Evolutionary conservation across 2,113 vertebrate genomes (phyloP), one percentile per base, ranked within the genome.

Genomic region (Oceanodroma tethys): DNA sequence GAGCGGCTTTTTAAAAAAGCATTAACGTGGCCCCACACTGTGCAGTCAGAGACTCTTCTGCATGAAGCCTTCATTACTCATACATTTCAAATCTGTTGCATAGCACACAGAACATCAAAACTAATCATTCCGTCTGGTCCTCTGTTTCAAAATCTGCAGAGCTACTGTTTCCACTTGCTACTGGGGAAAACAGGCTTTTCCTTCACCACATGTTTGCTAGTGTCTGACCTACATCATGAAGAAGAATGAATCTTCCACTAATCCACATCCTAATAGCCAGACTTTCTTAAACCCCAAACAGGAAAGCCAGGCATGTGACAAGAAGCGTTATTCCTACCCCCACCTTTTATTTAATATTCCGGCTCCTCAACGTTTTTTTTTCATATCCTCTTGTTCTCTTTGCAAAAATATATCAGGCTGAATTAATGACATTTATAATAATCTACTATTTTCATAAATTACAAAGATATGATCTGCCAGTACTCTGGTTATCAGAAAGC

Each of bases 191-290:
- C 45, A 80, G 60, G 38, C 36, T 93, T 72, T 96, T 93, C 78
- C 86, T 88, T 91, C 62, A 81, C 93, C 97, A 95, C 94, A 90
- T 81, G 55, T 72, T 95, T 85, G 59, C 91, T 93, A 67, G 48
- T 88, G 79, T 92, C 75, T 90, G 94, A 88, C 92, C 89, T 94
- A 82, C 68, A 97, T 96, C 87, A 84, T 79, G 81, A 95, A 86
- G 95, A 92, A 98, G 97, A 96, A 92, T 80, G 95, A 98, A 97
- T 88, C 97, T 96, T 84, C 94, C 81, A 66, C 96, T 98, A 98
- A 98, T 98, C 98, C 78, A 97, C 75, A 98, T 83, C 97, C 96
- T 98, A 98, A 98, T 91, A 97, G 97, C 95, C 88, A 96, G 94
- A 95, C 81, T 96, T 97, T 89, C 85, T 97, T 97, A 97, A 97